phyloP scores from a whole-genome alignment of 1,140 invertebrate species.

The Condylostylus longicornis region DNA sequence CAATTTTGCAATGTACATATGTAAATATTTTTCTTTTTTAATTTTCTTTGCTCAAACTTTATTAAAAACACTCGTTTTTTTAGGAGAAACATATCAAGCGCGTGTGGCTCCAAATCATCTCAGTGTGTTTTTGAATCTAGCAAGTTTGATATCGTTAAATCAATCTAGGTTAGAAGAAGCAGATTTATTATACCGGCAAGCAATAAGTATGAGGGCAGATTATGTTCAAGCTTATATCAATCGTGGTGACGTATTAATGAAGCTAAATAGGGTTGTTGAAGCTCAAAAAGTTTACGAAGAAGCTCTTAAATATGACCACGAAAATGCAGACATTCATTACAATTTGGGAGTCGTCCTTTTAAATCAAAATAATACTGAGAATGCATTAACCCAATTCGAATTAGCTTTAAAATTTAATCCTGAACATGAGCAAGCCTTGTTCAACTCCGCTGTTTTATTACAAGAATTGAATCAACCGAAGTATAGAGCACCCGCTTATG shows the following conservation, averaged over 20 bases:
- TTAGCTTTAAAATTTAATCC: slow-evolving; percentile 86
- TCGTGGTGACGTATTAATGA: slow-evolving; percentile 87
- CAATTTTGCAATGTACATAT: too few species aligned
- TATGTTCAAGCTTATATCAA: slow-evolving; percentile 97
- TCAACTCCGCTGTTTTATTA: slow-evolving; percentile 89
- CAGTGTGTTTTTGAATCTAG: slow-evolving; percentile 90
- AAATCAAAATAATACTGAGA: slow-evolving; percentile 78
- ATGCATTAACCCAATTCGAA: slow-evolving; percentile 82
- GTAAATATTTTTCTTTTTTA: too few species aligned
- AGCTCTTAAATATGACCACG: slow-evolving; percentile 82
- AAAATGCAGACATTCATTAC: slow-evolving; percentile 94
- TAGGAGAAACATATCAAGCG: slow-evolving; percentile 88
- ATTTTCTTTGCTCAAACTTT: too few species aligned
- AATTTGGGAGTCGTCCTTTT: slow-evolving; percentile 92
- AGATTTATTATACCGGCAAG: slow-evolving; percentile 81
- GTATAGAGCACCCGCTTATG: slow-evolving; percentile 57
- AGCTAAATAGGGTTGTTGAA: slow-evolving; percentile 85
- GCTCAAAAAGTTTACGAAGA: slow-evolving; percentile 89
- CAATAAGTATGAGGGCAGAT: slow-evolving; percentile 92
- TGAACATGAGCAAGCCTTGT: slow-evolving; percentile 83
- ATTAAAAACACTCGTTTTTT: too few species aligned
- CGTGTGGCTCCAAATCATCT: slow-evolving; percentile 90
- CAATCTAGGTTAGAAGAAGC: slow-evolving; percentile 82
- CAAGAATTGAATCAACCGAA: slow-evolving; percentile 73
- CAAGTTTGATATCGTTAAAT: slow-evolving; percentile 88